phyloP scores from a whole-genome alignment of 1,140 invertebrate genomes.

The Diploscapter pachys region DNA sequence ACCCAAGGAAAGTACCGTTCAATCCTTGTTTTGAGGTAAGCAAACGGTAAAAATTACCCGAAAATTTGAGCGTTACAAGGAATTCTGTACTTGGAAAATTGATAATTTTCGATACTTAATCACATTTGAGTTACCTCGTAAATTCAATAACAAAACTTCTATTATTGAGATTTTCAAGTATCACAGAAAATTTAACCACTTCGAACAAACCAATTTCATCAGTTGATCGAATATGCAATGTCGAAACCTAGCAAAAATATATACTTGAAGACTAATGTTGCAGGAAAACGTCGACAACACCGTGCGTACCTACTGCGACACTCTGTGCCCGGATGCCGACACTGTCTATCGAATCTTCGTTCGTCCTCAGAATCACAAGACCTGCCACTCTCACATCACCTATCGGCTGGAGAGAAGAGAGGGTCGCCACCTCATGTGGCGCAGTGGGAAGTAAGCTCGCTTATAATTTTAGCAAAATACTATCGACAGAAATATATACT shows the following conservation, averaged over 20 bases:
- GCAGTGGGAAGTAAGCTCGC: constrained; percentile 43
- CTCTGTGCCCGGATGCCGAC: constrained; percentile 50
- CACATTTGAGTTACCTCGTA: too few relatives aligned
- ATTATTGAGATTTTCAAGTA: background rate
- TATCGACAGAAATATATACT: constrained; percentile 10
- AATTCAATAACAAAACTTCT: constrained; percentile 23
- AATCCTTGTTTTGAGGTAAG: constrained; percentile 47
- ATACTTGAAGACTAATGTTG: constrained; percentile 39
- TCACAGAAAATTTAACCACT: too few relatives aligned
- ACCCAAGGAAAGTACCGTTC: constrained; percentile 29
- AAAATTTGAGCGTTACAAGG: too few relatives aligned
- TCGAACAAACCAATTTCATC: background rate
- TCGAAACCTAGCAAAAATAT: background rate
- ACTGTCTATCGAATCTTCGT: constrained; percentile 55
- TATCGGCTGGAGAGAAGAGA: constrained; percentile 49
- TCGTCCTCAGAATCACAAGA: constrained; percentile 47
- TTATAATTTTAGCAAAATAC: constrained; percentile 8
- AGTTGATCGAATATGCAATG: background rate
- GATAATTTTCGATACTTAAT: background rate
- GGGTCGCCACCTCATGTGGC: constrained; percentile 50
- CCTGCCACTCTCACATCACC: constrained; percentile 53
- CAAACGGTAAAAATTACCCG: too few relatives aligned
- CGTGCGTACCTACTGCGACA: constrained; percentile 48
- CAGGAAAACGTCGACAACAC: constrained; percentile 32
- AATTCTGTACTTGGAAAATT: background rate